A percentile compares a stretch with the other conserved stretches of the same genome.
phyloP scores from a whole-genome alignment of 2,797 vertebrate species.

The Peromyscus nudipes region DNA sequence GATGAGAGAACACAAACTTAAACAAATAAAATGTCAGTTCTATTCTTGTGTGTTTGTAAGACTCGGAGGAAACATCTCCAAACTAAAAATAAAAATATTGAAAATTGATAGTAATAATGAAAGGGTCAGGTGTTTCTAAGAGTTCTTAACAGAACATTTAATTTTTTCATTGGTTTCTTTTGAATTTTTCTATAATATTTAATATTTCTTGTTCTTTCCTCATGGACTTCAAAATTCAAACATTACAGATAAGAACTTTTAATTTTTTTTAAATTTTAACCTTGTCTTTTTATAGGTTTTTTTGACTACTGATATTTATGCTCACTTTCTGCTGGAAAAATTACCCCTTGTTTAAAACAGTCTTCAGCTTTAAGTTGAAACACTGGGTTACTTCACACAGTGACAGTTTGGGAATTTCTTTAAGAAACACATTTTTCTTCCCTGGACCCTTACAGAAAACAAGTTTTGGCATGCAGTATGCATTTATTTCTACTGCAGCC shows the following conservation, averaged over 20 bases:
- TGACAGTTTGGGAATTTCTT: slow-evolving; percentile 71
- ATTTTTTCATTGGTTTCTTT: neutral
- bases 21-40: neutral
- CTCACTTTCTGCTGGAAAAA: slow-evolving; percentile 80
- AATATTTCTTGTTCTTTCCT: slow-evolving; percentile 4
- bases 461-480: neutral
- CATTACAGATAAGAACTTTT: neutral
- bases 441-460: slow-evolving; percentile 38
- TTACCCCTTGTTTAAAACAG: slow-evolving; percentile 81
- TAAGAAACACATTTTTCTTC: slow-evolving; percentile 61
- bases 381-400: slow-evolving; percentile 79
- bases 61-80: neutral
- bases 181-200: neutral
- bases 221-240: slow-evolving; percentile 19
- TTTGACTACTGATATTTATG: slow-evolving; percentile 73
- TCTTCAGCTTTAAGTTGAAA: slow-evolving; percentile 79
- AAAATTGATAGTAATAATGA: neutral
- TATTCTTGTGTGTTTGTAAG: neutral
- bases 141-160: neutral
- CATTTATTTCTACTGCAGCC: neutral
- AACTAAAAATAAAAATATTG: neutral
- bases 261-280: slow-evolving; percentile 58
- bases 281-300: slow-evolving; percentile 74
- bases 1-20: neutral
- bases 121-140: neutral